Evolutionary conservation across 2,113 vertebrate species (phyloP), one percentile per base, ranked within the genome.

Genomic region (Natator depressus): DNA sequence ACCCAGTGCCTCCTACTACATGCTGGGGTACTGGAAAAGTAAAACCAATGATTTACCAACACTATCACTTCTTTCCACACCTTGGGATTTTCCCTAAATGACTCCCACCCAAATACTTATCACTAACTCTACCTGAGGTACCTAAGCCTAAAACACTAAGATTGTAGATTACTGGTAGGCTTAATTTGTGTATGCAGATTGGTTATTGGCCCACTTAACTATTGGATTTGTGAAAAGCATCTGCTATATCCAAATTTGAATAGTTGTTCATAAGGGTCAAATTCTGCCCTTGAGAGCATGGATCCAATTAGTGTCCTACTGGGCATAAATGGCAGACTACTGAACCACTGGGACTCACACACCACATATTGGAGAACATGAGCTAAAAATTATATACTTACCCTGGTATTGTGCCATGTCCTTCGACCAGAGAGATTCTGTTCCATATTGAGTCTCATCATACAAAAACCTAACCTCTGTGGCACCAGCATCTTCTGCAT

Each of bases 401-500:
- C 99, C 99, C 97, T 99, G 99, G 98, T 99, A 99, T 47, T 99
- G 99, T 47, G 98, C 99, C 99, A 99, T 99, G 80, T 99, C 98
- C 95, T 99, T 99, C 80, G 99, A 99, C 99, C 99, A 99, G 42
- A 99, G 98, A 3, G 99, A 99, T 96, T 99, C 99, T 80, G 99
- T 99, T 89, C 99, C 99, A 97, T 99, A 99, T 54, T 99, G 99
- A 29, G 98, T 99, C 98, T 99, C 99, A 98, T 99, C 99, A 25
- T 99, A 99, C 65, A 99, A 98, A 97, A 99, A 99, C 97, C 98
- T 99, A 96, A 99, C 99, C 93, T 99, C 99, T 19, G 99, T 99
- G 85, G 99, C 99, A 92, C 99, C 99, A 85, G 99, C 99, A 98
- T 99, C 99, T 96, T 99, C 99, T 80, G 99, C 99, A 98, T 99